Evolutionary conservation across 2,797 vertebrate genomes (phyloP).

Genomic region (Odontamblyopus lacepedii): DNA sequence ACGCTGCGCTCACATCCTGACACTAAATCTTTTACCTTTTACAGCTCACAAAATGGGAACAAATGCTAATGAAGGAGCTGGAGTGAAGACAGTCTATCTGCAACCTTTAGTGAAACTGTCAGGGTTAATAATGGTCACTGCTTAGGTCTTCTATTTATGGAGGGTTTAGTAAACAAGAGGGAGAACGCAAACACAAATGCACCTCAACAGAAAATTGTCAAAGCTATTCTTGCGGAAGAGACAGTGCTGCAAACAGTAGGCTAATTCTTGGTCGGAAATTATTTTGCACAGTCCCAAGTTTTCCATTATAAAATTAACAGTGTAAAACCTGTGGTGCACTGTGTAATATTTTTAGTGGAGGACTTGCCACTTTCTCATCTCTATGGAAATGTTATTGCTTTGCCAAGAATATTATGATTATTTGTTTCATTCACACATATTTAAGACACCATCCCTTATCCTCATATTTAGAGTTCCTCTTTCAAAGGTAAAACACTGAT

Average conservation of each 20-base stretch:
- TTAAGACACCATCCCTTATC: too few species aligned
- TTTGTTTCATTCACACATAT: too few species aligned
- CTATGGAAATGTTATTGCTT: too few species aligned
- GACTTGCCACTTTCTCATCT: too few species aligned
- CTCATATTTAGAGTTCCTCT: too few species aligned
- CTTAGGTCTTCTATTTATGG: neutral
- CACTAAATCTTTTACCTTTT: conserved; percentile 1
- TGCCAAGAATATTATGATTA: too few species aligned
- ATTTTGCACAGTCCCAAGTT: too few species aligned
- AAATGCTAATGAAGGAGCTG: conserved; percentile 1
- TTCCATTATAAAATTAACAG: too few species aligned
- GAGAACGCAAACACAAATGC: neutral
- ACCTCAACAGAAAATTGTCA: neutral
- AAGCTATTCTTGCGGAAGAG: neutral
- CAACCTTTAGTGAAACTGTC: conserved; percentile 4
- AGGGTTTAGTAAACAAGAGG: neutral
- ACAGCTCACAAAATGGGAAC: conserved; percentile 6
- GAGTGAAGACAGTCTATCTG: conserved; percentile 1
- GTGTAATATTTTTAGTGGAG: too few species aligned
- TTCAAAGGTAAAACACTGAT: too few species aligned
- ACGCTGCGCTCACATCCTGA: neutral
- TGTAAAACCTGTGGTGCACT: too few species aligned
- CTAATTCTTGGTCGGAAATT: too few species aligned
- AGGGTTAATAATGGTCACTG: neutral
- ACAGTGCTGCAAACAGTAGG: neutral